phyloP scores from a whole-genome alignment of 2,113 vertebrate genomes.

The Thymallus thymallus region DNA sequence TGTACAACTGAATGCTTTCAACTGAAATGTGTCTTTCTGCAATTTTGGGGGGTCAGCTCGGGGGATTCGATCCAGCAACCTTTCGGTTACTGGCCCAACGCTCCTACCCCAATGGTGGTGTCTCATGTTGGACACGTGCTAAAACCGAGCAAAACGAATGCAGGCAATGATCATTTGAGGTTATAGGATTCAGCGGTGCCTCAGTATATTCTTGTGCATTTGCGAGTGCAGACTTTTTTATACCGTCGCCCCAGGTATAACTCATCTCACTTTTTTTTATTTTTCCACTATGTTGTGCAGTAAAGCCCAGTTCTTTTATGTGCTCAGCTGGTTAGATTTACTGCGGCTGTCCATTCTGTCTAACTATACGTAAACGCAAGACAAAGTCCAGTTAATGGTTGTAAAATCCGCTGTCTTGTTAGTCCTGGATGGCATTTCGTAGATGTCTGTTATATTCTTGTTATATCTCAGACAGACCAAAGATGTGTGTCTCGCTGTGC shows the following conservation, averaged over 20 bases:
- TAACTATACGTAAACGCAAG: conserved; percentile 40
- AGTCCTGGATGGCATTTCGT: conserved; percentile 26
- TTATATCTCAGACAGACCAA: conserved; percentile 11
- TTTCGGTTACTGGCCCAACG: too few relatives aligned
- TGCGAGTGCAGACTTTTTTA: conserved; percentile 32
- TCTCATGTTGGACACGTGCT: background rate
- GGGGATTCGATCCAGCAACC: too few relatives aligned
- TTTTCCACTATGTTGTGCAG: conserved; percentile 2
- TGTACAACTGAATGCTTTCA: too few relatives aligned
- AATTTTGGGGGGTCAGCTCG: too few relatives aligned
- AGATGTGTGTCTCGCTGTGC: conserved; percentile 16
- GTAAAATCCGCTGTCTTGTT: conserved; percentile 51
- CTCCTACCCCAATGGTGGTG: background rate
- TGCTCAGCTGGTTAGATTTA: conserved; percentile 48
- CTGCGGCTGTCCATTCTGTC: conserved; percentile 45
- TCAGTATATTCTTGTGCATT: conserved; percentile 24
- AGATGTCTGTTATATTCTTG: conserved; percentile 16
- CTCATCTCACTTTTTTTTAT: conserved; percentile 37
- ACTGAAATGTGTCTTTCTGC: too few relatives aligned
- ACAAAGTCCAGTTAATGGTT: conserved; percentile 52
- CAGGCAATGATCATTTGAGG: background rate
- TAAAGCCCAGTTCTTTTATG: conserved; percentile 51
- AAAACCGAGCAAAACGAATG: background rate
- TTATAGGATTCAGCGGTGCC: background rate
- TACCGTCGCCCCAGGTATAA: conserved; percentile 22